These are phyloP conservation scores for Epizoanthus ramosus DNA, from an alignment of 92 coral and sea anemone species.

Conservation along the genomic window DNA sequence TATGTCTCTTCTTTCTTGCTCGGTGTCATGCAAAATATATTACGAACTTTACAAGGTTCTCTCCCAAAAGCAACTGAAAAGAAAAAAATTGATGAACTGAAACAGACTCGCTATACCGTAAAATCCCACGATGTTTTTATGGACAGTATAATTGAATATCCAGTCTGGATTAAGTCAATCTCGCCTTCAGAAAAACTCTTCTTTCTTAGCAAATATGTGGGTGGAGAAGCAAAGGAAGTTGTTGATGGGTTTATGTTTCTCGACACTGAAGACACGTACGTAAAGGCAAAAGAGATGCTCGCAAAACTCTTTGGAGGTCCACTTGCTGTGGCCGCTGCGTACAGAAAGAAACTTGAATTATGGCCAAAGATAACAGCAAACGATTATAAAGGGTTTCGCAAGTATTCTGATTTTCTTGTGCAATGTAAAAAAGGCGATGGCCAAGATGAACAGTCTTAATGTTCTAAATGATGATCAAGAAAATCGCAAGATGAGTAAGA, in stretches of 20 bases:
- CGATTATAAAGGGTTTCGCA: constrained; percentile 48
- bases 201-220: constrained; percentile 57
- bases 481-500: constrained; percentile 49
- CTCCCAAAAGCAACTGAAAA: too few species aligned
- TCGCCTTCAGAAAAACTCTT: constrained; percentile 53
- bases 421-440: constrained; percentile 60
- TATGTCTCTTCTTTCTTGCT: too few species aligned
- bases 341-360: constrained; percentile 41
- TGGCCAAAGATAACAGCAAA: constrained; percentile 58
- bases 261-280: constrained; percentile 58
- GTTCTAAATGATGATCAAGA: constrained; percentile 60
- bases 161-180: constrained; percentile 60
- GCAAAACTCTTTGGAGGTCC: constrained; percentile 60
- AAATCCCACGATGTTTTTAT: constrained; percentile 49
- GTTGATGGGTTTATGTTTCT: constrained; percentile 62
- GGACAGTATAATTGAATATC: constrained; percentile 62
- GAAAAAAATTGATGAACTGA: too few species aligned
- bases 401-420: constrained; percentile 56
- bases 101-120: too few species aligned
- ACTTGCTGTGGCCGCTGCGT: constrained; percentile 46
- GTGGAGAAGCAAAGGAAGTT: constrained; percentile 60
- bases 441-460: constrained; percentile 40
- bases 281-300: constrained; percentile 56
- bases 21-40: too few species aligned
- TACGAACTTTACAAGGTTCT: too few species aligned